Conservation (phyloP, 2,888 invertebrate genomes). For the Drosophila diplacantha region DNA sequence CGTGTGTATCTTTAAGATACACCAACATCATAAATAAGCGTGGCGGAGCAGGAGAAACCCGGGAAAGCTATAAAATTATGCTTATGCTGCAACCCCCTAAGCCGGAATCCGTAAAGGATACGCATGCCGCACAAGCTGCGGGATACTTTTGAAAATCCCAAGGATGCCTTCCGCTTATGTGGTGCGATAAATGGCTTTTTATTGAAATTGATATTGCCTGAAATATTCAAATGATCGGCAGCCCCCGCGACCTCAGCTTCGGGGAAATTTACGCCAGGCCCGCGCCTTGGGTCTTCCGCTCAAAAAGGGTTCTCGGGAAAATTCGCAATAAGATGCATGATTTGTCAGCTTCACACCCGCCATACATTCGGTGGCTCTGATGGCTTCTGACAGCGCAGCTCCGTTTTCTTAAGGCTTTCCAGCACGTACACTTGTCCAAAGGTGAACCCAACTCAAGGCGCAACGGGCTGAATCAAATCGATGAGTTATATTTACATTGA, state of each 20-base stretch:
- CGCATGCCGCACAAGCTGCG: slow-evolving; percentile 25
- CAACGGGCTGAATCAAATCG: slow-evolving; percentile 9
- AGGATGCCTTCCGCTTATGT: slow-evolving; percentile 61
- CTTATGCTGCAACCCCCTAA: slow-evolving; percentile 49
- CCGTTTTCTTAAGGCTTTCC: slow-evolving; percentile 27
- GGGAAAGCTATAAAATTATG: slow-evolving; percentile 70
- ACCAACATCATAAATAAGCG: slow-evolving; percentile 63
- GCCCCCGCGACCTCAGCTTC: slow-evolving; percentile 4
- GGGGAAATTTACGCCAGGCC: slow-evolving; percentile 36
- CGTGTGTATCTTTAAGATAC: slow-evolving; percentile 62
- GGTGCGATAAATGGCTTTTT: slow-evolving; percentile 76
- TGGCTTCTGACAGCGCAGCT: slow-evolving; percentile 26
- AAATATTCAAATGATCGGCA: slow-evolving; percentile 64
- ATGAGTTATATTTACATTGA: slow-evolving; percentile 8
- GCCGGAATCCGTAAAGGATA: slow-evolving; percentile 57
- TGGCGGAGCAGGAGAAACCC: slow-evolving; percentile 1
- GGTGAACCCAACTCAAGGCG: background rate
- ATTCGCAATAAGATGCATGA: slow-evolving; percentile 74
- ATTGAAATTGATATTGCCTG: slow-evolving; percentile 77
- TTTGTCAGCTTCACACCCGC: slow-evolving; percentile 76
- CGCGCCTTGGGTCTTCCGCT: background rate
- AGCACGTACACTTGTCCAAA: slow-evolving; percentile 1
- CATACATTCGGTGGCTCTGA: slow-evolving; percentile 47
- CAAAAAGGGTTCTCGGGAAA: slow-evolving; percentile 47
- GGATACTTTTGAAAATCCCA: slow-evolving; percentile 40